Percentiles rank a stretch among this genome's conserved stretches.
These are phyloP conservation scores for Callospermophilus lateralis DNA, from an alignment of 2,113 vertebrate genomes.

Conservation along the genomic window DNA sequence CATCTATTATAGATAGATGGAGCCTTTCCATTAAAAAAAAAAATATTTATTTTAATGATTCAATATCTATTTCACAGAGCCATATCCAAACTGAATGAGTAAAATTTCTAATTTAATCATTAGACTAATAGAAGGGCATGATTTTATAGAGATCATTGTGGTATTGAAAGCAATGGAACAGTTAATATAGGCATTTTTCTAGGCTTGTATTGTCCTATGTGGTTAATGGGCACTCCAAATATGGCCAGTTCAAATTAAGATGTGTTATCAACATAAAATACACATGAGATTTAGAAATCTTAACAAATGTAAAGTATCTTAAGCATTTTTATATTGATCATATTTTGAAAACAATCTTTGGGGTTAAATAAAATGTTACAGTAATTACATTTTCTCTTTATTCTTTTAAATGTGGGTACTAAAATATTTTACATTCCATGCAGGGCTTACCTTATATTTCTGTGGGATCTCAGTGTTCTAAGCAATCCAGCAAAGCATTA, in stretches of 20 bases:
- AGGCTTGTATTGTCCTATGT: background rate
- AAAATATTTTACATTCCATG: background rate
- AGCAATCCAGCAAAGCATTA: background rate
- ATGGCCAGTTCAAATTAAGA: background rate
- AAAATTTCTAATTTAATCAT: constrained; percentile 28
- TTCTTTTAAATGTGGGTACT: background rate
- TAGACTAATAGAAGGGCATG: background rate
- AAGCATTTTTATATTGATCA: background rate
- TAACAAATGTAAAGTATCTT: background rate
- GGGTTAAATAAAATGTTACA: background rate
- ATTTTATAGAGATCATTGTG: background rate
- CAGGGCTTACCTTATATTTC: background rate
- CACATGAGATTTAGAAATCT: background rate
- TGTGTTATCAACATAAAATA: background rate
- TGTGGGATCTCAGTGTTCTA: background rate
- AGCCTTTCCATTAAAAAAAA: background rate
- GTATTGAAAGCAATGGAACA: background rate
- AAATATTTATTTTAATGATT: background rate
- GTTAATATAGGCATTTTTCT: background rate
- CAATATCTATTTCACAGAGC: background rate
- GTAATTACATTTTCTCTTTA: background rate
- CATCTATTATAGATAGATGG: background rate
- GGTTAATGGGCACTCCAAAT: background rate
- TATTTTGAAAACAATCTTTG: background rate
- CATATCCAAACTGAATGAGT: background rate